phyloP scores from a whole-genome alignment of 1,140 invertebrate species.

The Aporrectodea caliginosa region DNA sequence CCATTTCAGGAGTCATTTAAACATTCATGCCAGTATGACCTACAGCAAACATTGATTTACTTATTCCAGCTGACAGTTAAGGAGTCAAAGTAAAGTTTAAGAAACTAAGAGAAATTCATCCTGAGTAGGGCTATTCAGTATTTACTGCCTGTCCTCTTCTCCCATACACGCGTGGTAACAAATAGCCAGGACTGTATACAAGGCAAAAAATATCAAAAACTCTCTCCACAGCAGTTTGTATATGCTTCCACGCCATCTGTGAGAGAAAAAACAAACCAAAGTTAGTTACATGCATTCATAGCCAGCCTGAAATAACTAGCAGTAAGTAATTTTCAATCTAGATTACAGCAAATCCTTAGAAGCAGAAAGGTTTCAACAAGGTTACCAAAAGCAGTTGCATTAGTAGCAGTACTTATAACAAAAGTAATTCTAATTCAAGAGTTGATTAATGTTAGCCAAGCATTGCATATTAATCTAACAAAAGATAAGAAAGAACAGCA shows the following conservation, averaged over 20 bases:
- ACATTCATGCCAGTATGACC: constrained; percentile 33
- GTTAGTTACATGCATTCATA: not conserved
- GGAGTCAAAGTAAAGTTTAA: constrained; percentile 72
- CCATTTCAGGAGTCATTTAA: not conserved
- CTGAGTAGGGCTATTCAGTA: not conserved
- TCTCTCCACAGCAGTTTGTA: constrained; percentile 22
- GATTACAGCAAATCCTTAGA: no score
- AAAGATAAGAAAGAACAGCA: no score
- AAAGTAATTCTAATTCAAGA: no score
- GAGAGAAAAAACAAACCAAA: constrained; percentile 59
- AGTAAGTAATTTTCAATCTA: no score
- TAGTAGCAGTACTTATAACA: not conserved
- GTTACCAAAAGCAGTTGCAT: not conserved
- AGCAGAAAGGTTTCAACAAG: no score
- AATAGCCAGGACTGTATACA: constrained; percentile 14
- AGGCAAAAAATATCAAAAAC: constrained; percentile 8
- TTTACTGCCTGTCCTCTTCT: constrained; percentile 5
- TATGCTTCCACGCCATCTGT: constrained; percentile 38
- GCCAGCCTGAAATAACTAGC: no score
- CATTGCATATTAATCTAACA: no score
- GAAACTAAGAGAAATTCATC: not conserved
- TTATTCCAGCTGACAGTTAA: constrained; percentile 85
- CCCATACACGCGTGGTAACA: not conserved
- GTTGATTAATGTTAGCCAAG: no score
- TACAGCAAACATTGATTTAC: constrained; percentile 75